Conservation (phyloP, 2,888 invertebrate genomes). For the Dendrolimus houi region DNA sequence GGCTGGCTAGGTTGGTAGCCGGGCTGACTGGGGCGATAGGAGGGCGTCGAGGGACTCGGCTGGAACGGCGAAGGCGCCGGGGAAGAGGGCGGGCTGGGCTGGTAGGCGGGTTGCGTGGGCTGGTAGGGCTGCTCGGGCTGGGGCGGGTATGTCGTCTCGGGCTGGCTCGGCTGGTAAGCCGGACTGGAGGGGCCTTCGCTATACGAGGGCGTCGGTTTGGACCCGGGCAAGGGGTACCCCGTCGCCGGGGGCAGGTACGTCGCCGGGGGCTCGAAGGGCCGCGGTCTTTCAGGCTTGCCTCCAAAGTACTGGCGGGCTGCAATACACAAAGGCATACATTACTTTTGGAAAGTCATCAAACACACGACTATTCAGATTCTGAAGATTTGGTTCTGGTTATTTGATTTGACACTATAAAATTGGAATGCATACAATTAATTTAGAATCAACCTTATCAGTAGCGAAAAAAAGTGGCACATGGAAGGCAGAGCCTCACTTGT, state of each 20-base stretch:
- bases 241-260: slow-evolving; percentile 50
- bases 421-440: too few relatives aligned
- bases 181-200: slow-evolving; percentile 44
- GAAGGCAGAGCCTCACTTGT: too few relatives aligned
- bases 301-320: slow-evolving; percentile 83
- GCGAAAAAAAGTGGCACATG: too few relatives aligned
- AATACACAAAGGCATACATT: slow-evolving; percentile 15
- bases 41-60: slow-evolving; percentile 25
- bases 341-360: too few relatives aligned
- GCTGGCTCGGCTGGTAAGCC: slow-evolving; percentile 29
- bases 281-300: slow-evolving; percentile 80
- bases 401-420: too few relatives aligned
- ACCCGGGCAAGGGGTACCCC: slow-evolving; percentile 57
- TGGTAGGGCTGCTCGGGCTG: slow-evolving; percentile 14
- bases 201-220: slow-evolving; percentile 56
- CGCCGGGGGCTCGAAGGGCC: slow-evolving; percentile 78
- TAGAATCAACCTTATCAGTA: too few relatives aligned
- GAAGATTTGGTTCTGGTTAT: too few relatives aligned
- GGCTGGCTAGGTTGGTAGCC: slow-evolving; percentile 23
- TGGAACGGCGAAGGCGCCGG: slow-evolving; percentile 19
- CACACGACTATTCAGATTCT: too few relatives aligned
- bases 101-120: slow-evolving; percentile 17
- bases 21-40: slow-evolving; percentile 17
- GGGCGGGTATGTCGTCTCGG: slow-evolving; percentile 17
- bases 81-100: slow-evolving; percentile 24